These are phyloP conservation scores for Agrochola circellaris DNA, from an alignment of 2,888 invertebrate species.

Conservation along the genomic window DNA sequence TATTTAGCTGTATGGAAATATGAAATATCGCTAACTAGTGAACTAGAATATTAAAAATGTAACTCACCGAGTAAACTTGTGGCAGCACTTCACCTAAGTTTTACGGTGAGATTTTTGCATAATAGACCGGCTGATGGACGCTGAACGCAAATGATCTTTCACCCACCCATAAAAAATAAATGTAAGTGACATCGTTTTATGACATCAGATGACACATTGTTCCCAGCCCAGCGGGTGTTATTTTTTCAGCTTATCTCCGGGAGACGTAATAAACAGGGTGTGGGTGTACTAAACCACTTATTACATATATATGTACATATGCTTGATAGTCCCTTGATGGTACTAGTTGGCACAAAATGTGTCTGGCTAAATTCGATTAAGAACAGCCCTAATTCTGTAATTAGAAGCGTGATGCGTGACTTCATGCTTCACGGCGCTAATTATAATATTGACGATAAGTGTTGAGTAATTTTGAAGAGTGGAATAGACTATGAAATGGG, in stretches of 20 bases:
- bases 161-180: conserved; percentile 13
- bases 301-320: conserved; percentile 3
- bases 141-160: not conserved
- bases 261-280: conserved; percentile 42
- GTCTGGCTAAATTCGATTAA: conserved; percentile 46
- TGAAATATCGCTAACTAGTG: too few species aligned
- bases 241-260: conserved; percentile 61
- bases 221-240: conserved; percentile 67
- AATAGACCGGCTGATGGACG: not conserved
- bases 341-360: conserved; percentile 42
- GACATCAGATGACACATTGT: conserved; percentile 45
- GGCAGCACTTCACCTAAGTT: too few species aligned
- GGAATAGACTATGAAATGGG: not conserved
- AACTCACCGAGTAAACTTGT: too few species aligned
- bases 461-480: conserved; percentile 18
- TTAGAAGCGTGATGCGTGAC: conserved; percentile 47
- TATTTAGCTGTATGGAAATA: too few species aligned
- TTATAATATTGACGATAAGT: conserved; percentile 31
- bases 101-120: too few species aligned
- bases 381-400: conserved; percentile 52
- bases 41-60: too few species aligned
- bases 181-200: conserved; percentile 32
- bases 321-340: conserved; percentile 23
- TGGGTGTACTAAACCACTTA: conserved; percentile 37
- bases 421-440: conserved; percentile 37